Evolutionary conservation across 2,888 invertebrate genomes (phyloP).

Genomic region (Acronicta aceris): DNA sequence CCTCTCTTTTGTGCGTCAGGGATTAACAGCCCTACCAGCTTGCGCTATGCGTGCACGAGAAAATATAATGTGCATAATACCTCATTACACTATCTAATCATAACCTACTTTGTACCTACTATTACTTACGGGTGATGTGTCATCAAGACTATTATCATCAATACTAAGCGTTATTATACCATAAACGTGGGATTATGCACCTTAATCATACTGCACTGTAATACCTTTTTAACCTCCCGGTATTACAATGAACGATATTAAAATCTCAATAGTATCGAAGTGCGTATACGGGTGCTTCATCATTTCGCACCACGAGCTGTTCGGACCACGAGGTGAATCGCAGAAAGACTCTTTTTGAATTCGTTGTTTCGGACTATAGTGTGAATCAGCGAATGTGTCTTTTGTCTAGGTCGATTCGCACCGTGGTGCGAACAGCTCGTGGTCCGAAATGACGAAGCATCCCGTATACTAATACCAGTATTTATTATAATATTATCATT

Average conservation of each 20-base stretch:
- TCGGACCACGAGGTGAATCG: no score
- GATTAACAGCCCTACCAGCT: background rate
- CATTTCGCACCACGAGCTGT: no score
- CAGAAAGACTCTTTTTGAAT: no score
- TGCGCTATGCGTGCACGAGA: background rate
- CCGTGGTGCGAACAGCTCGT: no score
- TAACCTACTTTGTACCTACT: no score
- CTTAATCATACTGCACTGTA: background rate
- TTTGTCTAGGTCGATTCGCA: no score
- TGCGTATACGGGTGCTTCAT: no score
- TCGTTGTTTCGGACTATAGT: no score
- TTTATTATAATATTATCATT: background rate
- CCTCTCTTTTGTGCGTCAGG: no score
- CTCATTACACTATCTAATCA: background rate
- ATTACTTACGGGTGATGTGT: background rate
- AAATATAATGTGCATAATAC: background rate
- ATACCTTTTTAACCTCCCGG: conserved; percentile 30
- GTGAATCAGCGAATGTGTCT: no score
- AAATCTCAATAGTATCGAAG: background rate
- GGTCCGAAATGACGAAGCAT: no score
- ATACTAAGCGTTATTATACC: conserved; percentile 20
- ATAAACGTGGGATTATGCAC: conserved; percentile 15
- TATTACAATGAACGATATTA: conserved; percentile 21
- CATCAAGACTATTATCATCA: background rate
- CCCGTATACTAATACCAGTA: no score